Conservation (phyloP, 2,888 invertebrate genomes). For the Archips crataeganus region DNA sequence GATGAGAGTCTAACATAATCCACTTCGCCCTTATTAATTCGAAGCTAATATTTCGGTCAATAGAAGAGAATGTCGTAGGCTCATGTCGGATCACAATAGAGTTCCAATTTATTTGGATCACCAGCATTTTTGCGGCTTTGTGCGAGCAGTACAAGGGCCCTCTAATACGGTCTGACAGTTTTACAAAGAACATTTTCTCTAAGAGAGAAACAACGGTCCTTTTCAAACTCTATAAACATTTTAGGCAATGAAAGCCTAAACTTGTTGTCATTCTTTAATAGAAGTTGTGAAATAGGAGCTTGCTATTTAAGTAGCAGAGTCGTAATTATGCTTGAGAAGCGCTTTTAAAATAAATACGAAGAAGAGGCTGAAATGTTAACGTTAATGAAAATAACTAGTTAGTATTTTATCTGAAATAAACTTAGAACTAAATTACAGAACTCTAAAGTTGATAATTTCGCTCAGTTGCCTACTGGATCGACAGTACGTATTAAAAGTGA, state of each 20-base stretch:
- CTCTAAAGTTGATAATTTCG: no score
- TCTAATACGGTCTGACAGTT: slow-evolving; percentile 2
- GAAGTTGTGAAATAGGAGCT: neutral
- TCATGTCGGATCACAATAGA: slow-evolving; percentile 18
- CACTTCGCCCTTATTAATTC: slow-evolving; percentile 3
- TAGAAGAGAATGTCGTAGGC: neutral
- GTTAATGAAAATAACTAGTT: neutral
- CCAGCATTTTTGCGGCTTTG: slow-evolving; percentile 18
- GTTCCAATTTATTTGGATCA: slow-evolving; percentile 18
- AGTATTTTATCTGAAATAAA: neutral
- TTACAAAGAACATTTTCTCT: slow-evolving; percentile 1
- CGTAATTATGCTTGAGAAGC: neutral
- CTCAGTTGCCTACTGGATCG: no score
- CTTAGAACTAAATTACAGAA: no score
- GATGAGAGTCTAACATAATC: neutral
- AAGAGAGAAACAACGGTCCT: neutral
- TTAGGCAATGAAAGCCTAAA: neutral
- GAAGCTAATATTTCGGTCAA: neutral
- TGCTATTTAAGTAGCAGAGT: neutral
- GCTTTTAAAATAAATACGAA: neutral
- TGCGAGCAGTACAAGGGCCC: neutral
- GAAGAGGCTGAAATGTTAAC: neutral
- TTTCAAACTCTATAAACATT: slow-evolving; percentile 1
- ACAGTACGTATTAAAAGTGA: no score
- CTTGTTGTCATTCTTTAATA: slow-evolving; percentile 1